These are phyloP conservation scores for Patella caerulea DNA, from an alignment of 2,888 invertebrate species.

Conservation along the genomic window DNA sequence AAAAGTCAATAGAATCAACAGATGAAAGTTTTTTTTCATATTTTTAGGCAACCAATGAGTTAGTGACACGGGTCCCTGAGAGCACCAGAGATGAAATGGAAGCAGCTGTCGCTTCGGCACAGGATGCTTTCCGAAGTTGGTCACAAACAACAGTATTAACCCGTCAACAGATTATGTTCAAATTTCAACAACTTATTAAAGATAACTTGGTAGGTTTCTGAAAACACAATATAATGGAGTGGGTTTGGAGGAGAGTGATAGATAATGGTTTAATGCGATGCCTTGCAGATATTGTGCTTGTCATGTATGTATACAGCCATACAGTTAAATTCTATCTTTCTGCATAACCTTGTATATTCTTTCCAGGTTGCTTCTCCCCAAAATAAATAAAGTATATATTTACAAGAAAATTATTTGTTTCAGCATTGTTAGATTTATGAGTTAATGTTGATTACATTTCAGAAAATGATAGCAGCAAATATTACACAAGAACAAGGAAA, in stretches of 20 bases:
- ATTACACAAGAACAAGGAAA: slow-evolving; percentile 98
- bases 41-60: slow-evolving; percentile 74
- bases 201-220: slow-evolving; percentile 79
- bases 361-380: no score
- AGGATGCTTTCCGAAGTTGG: slow-evolving; percentile 87
- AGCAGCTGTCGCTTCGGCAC: slow-evolving; percentile 87
- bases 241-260: not conserved
- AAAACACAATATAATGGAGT: not conserved
- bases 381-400: no score
- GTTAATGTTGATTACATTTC: slow-evolving; percentile 31
- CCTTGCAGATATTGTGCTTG: not conserved
- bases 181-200: slow-evolving; percentile 86
- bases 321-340: not conserved
- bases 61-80: slow-evolving; percentile 87
- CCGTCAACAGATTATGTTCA: slow-evolving; percentile 93
- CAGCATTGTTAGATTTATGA: no score
- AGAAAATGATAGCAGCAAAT: slow-evolving; percentile 88
- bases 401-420: no score
- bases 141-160: slow-evolving; percentile 91
- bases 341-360: no score
- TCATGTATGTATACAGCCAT: not conserved
- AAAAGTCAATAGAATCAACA: no score
- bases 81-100: slow-evolving; percentile 91
- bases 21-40: no score
- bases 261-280: not conserved